phyloP scores from a whole-genome alignment of 2,888 invertebrate species.

The Hyposoter dolosus region DNA sequence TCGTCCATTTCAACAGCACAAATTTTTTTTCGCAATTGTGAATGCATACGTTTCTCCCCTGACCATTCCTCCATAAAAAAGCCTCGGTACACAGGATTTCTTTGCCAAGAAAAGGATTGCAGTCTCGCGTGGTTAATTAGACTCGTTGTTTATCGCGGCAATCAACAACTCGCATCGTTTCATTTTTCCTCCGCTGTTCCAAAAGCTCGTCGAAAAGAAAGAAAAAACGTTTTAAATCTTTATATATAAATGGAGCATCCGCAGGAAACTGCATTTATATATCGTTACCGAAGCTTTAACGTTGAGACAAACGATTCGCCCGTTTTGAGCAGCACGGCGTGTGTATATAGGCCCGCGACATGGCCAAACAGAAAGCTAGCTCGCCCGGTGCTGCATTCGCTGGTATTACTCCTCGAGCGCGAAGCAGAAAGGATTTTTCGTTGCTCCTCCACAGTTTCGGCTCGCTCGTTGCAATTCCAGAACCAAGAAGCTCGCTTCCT shows the following conservation, averaged over 20 bases:
- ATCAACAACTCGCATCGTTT: conserved; percentile 6
- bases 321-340: conserved; percentile 17
- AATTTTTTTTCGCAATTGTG: too few relatives aligned
- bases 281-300: conserved; percentile 57
- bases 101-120: background rate
- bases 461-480: conserved; percentile 54
- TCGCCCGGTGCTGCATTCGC: conserved; percentile 58
- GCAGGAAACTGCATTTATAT: conserved; percentile 13
- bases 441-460: conserved; percentile 8
- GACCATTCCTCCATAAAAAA: background rate
- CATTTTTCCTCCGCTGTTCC: background rate
- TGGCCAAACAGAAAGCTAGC: conserved; percentile 29
- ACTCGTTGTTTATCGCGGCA: conserved; percentile 15
- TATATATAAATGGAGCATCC: background rate
- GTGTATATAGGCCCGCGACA: conserved; percentile 3
- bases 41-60: background rate
- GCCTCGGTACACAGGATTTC: background rate
- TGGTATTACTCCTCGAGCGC: conserved; percentile 59
- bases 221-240: background rate
- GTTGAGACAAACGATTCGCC: conserved; percentile 64
- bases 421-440: conserved; percentile 42
- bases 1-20: too few relatives aligned
- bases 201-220: conserved; percentile 17
- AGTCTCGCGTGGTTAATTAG: background rate
- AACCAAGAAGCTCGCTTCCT: conserved; percentile 27